Percentiles rank a stretch among this genome's conserved stretches.
These are phyloP conservation scores for Nowickia ferox DNA, from an alignment of 2,888 invertebrate genomes.

Conservation along the genomic window DNA sequence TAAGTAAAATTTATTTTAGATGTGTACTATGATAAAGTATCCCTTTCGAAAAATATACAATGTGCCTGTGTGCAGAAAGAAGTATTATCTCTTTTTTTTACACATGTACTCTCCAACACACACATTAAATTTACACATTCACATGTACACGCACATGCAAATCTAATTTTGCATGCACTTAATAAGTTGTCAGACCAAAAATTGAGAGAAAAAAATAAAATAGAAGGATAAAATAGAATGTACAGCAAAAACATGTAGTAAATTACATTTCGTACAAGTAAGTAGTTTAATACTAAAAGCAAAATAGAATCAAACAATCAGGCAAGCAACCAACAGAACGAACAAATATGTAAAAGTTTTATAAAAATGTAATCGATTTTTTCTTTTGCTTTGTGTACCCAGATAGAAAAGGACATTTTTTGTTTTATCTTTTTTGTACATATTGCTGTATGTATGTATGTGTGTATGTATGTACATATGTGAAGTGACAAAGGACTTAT, in stretches of 20 bases:
- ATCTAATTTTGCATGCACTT: conserved; percentile 70
- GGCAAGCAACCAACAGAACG: conserved; percentile 30
- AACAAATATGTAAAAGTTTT: conserved; percentile 60
- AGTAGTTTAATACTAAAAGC: conserved; percentile 53
- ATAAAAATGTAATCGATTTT: conserved; percentile 60
- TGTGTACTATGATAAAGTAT: conserved; percentile 18
- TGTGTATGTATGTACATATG: no score
- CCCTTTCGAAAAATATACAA: conserved; percentile 33
- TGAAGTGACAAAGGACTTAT: conserved; percentile 49
- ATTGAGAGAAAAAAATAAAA: conserved; percentile 20
- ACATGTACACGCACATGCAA: conserved; percentile 29
- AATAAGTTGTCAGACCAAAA: conserved; percentile 66
- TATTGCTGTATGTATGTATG: no score
- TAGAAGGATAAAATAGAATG: conserved; percentile 25
- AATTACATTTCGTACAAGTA: conserved; percentile 56
- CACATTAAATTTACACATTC: neutral
- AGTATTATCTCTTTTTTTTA: conserved; percentile 4
- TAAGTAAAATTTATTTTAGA: no score
- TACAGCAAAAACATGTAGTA: conserved; percentile 39
- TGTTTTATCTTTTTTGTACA: conserved; percentile 19
- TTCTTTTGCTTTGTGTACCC: conserved; percentile 10
- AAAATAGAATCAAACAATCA: conserved; percentile 58
- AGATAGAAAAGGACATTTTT: neutral
- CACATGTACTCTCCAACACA: conserved; percentile 23
- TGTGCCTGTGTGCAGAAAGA: conserved; percentile 12